Evolutionary conservation across 1,140 invertebrate genomes (phyloP).

Genomic region (Sitobion miscanthi): DNA sequence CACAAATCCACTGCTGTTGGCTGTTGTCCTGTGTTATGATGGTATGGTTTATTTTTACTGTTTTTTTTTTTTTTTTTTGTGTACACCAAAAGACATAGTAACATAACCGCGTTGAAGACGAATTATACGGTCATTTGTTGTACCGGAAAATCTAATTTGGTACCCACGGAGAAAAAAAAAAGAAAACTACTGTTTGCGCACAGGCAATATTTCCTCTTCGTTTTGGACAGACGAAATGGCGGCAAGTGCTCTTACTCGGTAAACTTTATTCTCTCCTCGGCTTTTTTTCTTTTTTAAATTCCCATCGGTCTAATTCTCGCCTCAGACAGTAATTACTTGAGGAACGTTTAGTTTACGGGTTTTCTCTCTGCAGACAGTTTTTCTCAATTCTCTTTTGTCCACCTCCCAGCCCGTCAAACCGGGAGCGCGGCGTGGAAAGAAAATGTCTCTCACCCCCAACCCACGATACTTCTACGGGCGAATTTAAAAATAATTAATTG

Average conservation of each 20-base stretch:
- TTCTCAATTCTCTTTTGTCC: slow-evolving; percentile 37
- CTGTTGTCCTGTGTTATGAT: neutral
- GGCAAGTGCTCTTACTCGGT: slow-evolving; percentile 33
- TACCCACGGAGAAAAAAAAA: neutral
- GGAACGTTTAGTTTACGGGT: slow-evolving; percentile 49
- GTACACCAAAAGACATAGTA: neutral
- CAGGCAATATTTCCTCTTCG: slow-evolving; percentile 37
- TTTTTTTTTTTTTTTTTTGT: neutral
- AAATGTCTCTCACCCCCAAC: slow-evolving; percentile 33
- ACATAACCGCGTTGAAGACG: slow-evolving; percentile 27
- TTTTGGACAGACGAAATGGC: slow-evolving; percentile 47
- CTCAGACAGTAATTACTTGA: slow-evolving; percentile 55
- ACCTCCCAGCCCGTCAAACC: neutral
- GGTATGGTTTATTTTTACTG: neutral
- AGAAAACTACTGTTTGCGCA: slow-evolving; percentile 47
- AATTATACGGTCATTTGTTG: slow-evolving; percentile 52
- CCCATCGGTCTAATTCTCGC: slow-evolving; percentile 50
- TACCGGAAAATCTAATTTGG: slow-evolving; percentile 50
- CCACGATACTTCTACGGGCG: neutral
- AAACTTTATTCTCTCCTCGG: slow-evolving; percentile 13
- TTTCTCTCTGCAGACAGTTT: slow-evolving; percentile 34
- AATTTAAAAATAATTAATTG: slow-evolving; percentile 52
- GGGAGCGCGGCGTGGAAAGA: neutral
- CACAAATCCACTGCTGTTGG: neutral
- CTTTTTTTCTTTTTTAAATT: slow-evolving; percentile 36